Base-by-base conservation (phyloP, 2,888 invertebrate genomes). In the Callyntrura sp. region DNA sequence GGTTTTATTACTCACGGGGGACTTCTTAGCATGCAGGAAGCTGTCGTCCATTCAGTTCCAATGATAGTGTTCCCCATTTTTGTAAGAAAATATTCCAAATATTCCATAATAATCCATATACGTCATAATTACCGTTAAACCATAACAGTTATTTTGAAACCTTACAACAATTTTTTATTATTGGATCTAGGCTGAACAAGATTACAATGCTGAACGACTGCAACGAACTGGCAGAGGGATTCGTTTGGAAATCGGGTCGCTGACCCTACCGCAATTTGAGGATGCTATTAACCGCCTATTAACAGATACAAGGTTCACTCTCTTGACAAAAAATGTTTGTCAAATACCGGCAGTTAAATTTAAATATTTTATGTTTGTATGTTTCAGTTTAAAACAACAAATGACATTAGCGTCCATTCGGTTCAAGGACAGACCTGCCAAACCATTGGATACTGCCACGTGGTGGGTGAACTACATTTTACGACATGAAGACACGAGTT, bases 1-100 rank as follows among this genome's bases (percentile, higher is more conserved):
- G 92, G 90, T 1, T 92, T 92, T 55, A 90, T 92, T 23, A 90
- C 91, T 1, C 93, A 93, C 43, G 93, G 92, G 17, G 92, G 92
- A 17, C 84, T 92, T 2, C 73, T 92, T 1, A 83, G 85, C 17
- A 83, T 91, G 57, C 91, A 91, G 43, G 91, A 92, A 60, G 92
- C 91, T 8, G 79, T 91, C 11, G 78, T 68, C 17, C 83, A 91
- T 70, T 90, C 76, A 0, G 91, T 92, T 28, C 92, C 92, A 55
- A 86, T 91, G 85, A 62, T 92, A 12, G 81, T 88, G 6, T 87
- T 92, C 70, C 92, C 92, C 0, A 87, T 92, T 11, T 91, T 91
- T 82, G 91, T 89, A 62, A 57, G 89, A 45, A 20, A 35, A n/a
- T n/a, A n/a, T n/a, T n/a, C n/a, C n/a, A n/a, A n/a, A n/a, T n/a